Base-by-base conservation (phyloP, 2,888 invertebrate genomes). In the Ethmia dodecea region DNA sequence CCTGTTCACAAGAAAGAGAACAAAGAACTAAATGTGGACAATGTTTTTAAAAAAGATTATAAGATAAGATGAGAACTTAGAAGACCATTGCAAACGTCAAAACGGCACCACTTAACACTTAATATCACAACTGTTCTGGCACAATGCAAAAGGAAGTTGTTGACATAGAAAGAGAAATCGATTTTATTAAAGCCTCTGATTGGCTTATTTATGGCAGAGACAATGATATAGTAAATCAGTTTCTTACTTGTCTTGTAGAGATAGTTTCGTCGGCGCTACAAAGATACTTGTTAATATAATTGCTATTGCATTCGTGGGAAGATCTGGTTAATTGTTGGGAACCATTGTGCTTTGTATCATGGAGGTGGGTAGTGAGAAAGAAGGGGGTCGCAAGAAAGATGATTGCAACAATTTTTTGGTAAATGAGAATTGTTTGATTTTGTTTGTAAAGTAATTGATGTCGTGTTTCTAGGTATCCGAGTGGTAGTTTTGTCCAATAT, bases 321-420 rank as follows among this genome's bases (percentile, higher is more conserved):
- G 41, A 37, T 25, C 37, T 40, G 30, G 32, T 54, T 71, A 66
- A 74, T 73, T 72, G 71, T 60, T 67, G 62, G 50, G 67, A 71
- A 60, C 53, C 48, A 65, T 64, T 61, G 61, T 64, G 51, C 60
- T 62, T 68, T 69, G 70, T 70, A 55, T 55, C 20, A 13, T 12
- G n/a, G 42, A 45, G 35, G 42, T 15, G 43, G 38, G 37, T 43
- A 60, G 52, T 66, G 65, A 56, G 71, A 71, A 67, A 47, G 41
- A 49, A 49, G 46, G 55, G 50, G 48, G 49, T 49, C 43, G 46
- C 43, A 59, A 62, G 58, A 60, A 60, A 61, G 51, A 48, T 55
- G 55, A 56, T 45, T 45, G 51, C 49, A 47, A 52, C 45, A 54
- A n/a, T n/a, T n/a, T n/a, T n/a, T n/a, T n/a, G n/a, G n/a, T n/a